A percentile compares a stretch with the other conserved stretches of the same genome.
Evolutionary conservation across 2,888 invertebrate species (phyloP).

Genomic region (Brachycybe producta): DNA sequence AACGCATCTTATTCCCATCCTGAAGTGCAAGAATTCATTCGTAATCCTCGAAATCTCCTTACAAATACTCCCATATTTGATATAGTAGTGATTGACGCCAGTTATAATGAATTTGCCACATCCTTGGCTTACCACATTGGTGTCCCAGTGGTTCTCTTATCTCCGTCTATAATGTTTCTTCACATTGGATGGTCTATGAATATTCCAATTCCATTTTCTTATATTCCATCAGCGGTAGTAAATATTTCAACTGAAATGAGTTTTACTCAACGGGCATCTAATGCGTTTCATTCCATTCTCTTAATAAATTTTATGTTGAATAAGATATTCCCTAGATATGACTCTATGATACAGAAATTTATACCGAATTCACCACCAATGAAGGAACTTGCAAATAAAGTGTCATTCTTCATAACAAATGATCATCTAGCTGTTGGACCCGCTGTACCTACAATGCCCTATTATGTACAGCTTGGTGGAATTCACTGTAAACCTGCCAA

Average conservation of each 20-base stretch:
- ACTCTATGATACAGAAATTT: neutral
- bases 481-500: neutral
- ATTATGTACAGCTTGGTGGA: neutral
- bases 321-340: neutral
- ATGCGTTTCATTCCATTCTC: neutral
- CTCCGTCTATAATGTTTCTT: neutral
- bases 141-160: neutral
- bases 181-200: slow-evolving; percentile 8
- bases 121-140: slow-evolving; percentile 7
- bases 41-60: neutral
- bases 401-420: slow-evolving; percentile 10
- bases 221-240: neutral
- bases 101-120: slow-evolving; percentile 4
- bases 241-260: neutral
- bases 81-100: slow-evolving; percentile 5
- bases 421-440: slow-evolving; percentile 1
- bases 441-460: neutral
- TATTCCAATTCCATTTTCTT: slow-evolving; percentile 11
- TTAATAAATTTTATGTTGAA: neutral
- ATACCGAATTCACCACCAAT: slow-evolving; percentile 8
- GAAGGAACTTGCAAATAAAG: slow-evolving; percentile 1
- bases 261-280: neutral
- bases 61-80: neutral
- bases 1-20: slow-evolving; percentile 1
- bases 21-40: neutral